phyloP scores from a whole-genome alignment of 2,888 invertebrate genomes.

The Tryphoninae sp. region DNA sequence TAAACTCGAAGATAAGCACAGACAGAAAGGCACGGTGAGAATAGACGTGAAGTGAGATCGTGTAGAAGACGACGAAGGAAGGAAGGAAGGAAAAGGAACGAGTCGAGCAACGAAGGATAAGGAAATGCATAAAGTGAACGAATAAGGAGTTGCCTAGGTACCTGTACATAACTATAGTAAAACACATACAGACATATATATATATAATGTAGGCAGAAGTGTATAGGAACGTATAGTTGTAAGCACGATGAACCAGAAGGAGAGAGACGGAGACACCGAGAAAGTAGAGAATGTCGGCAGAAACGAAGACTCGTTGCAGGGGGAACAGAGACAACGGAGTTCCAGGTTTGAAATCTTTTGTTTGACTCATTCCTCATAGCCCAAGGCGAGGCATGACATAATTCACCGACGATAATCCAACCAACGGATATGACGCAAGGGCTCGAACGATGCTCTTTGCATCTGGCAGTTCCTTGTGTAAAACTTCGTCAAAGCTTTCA shows the following conservation, averaged over 20 bases:
- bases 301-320: too few relatives aligned
- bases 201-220: not conserved
- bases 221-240: not conserved
- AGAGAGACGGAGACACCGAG: conserved; percentile 64
- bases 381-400: conserved; percentile 60
- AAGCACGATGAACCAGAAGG: conserved; percentile 60
- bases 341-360: conserved; percentile 74
- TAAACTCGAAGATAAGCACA: conserved; percentile 60
- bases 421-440: not conserved
- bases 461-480: not conserved
- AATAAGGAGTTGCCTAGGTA: conserved; percentile 20
- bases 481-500: not conserved
- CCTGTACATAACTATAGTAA: not conserved
- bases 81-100: not conserved
- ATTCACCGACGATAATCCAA: conserved; percentile 49
- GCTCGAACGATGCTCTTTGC: not conserved
- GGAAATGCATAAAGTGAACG: conserved; percentile 34
- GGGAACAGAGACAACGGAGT: conserved; percentile 51
- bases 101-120: conserved; percentile 24
- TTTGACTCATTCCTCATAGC: conserved; percentile 74
- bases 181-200: not conserved
- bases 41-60: not conserved
- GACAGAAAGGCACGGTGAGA: conserved; percentile 2
- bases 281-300: conserved; percentile 39
- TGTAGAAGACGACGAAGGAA: conserved; percentile 13